These are phyloP conservation scores for Dinothrombium tinctorium DNA, from an alignment of 1,140 invertebrate species.

Conservation along the genomic window DNA sequence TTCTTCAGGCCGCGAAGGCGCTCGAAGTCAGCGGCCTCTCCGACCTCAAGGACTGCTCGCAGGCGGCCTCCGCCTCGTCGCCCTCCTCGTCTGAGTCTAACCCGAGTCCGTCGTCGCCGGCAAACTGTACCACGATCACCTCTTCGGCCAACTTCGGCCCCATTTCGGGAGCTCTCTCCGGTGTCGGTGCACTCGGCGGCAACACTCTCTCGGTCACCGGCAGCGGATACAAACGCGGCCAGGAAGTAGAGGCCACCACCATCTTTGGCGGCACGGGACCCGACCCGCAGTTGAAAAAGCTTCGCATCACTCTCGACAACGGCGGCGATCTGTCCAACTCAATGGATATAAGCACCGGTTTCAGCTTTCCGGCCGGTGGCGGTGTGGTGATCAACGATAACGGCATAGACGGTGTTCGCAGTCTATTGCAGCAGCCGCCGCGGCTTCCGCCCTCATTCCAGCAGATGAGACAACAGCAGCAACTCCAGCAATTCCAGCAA, in stretches of 20 bases:
- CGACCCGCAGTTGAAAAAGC: background rate
- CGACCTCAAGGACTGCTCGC: constrained; percentile 1
- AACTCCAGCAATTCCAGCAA: background rate
- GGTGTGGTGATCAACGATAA: background rate
- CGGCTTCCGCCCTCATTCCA: background rate
- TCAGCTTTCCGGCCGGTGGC: background rate
- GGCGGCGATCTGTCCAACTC: background rate
- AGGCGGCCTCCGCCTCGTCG: too few relatives aligned
- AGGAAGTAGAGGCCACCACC: too few relatives aligned
- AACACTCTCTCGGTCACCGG: too few relatives aligned
- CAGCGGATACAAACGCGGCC: too few relatives aligned
- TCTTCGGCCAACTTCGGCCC: too few relatives aligned
- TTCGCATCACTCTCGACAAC: background rate
- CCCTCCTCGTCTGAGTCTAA: too few relatives aligned
- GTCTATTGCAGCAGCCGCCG: constrained; percentile 1
- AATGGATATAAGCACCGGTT: background rate
- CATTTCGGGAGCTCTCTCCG: too few relatives aligned
- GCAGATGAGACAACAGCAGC: background rate
- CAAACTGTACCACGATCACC: too few relatives aligned
- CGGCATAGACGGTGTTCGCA: constrained; percentile 1
- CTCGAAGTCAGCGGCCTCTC: constrained; percentile 3
- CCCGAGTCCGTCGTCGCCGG: background rate
- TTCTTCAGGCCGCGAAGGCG: constrained; percentile 6
- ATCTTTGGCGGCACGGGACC: too few relatives aligned
- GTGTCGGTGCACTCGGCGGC: too few relatives aligned